Percentiles rank a stretch among this genome's conserved stretches.
phyloP scores from a whole-genome alignment of 2,797 vertebrate species.

The Rhinogobio ventralis region DNA sequence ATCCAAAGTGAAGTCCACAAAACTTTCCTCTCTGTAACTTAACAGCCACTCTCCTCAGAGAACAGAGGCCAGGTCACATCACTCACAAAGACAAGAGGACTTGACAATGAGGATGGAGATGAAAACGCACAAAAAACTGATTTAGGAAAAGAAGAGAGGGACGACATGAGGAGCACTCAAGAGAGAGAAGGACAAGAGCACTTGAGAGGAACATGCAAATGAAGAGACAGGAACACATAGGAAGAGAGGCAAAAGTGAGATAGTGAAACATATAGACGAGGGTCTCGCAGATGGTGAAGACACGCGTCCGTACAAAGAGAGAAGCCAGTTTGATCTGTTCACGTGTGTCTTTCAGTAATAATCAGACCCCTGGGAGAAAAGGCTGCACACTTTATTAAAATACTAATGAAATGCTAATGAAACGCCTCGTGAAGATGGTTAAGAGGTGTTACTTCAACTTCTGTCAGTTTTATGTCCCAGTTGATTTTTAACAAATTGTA shows the following conservation, averaged over 20 bases:
- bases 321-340: neutral
- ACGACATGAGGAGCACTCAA: neutral
- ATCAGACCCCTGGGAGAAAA: neutral
- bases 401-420: neutral
- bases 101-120: neutral
- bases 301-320: neutral
- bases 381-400: neutral
- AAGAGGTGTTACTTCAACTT: neutral
- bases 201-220: conserved; percentile 32
- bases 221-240: neutral
- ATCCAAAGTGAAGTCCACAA: neutral
- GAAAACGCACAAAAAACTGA: conserved; percentile 55
- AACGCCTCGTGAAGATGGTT: neutral
- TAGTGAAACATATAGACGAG: neutral
- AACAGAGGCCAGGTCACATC: conserved; percentile 14
- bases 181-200: neutral
- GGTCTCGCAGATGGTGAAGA: neutral
- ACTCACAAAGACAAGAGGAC: neutral
- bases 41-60: neutral
- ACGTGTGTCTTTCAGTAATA: neutral
- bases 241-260: neutral
- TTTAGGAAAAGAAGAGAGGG: conserved; percentile 45
- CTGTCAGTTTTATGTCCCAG: neutral
- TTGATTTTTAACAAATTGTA: neutral
- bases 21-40: neutral